Evolutionary conservation across 2,113 vertebrate species (phyloP).

Genomic region (Takifugu flavidus): DNA sequence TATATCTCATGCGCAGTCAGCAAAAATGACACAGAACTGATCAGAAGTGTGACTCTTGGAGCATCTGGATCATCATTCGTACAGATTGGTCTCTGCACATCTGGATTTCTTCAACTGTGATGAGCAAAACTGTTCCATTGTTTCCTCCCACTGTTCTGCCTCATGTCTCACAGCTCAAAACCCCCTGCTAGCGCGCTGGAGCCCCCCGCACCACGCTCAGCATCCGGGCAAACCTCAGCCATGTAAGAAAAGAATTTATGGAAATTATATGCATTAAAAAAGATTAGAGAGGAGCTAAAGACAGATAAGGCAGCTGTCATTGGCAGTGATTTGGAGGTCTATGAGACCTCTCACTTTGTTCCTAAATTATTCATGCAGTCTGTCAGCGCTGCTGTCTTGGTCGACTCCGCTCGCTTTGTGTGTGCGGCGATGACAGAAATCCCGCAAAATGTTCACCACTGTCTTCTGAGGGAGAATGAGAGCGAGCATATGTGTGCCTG

Average conservation of each 20-base stretch:
- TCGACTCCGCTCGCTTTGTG: conserved; percentile 51
- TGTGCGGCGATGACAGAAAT: conserved; percentile 60
- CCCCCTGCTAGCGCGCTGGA: not conserved
- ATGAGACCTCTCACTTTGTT: conserved; percentile 70
- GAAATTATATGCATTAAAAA: conserved; percentile 73
- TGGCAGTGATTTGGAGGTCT: conserved; percentile 69
- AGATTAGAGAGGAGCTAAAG: conserved; percentile 51
- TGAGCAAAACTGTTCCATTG: too few species aligned
- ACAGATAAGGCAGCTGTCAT: conserved; percentile 66
- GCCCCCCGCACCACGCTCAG: conserved; percentile 13
- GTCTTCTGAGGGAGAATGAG: conserved; percentile 36
- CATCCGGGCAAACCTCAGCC: conserved; percentile 19
- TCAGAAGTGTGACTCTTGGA: too few species aligned
- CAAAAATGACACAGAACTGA: too few species aligned
- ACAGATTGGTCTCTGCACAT: too few species aligned
- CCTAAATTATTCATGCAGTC: conserved; percentile 74
- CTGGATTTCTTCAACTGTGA: too few species aligned
- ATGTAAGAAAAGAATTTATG: conserved; percentile 62
- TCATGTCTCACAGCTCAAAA: not conserved
- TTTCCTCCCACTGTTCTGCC: too few species aligned
- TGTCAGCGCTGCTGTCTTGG: conserved; percentile 66
- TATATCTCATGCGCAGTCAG: too few species aligned
- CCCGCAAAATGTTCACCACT: conserved; percentile 47
- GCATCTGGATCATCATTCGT: too few species aligned
- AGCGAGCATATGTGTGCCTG: not conserved